phyloP scores from a whole-genome alignment of 2,888 invertebrate genomes.

The Spodoptera littoralis region DNA sequence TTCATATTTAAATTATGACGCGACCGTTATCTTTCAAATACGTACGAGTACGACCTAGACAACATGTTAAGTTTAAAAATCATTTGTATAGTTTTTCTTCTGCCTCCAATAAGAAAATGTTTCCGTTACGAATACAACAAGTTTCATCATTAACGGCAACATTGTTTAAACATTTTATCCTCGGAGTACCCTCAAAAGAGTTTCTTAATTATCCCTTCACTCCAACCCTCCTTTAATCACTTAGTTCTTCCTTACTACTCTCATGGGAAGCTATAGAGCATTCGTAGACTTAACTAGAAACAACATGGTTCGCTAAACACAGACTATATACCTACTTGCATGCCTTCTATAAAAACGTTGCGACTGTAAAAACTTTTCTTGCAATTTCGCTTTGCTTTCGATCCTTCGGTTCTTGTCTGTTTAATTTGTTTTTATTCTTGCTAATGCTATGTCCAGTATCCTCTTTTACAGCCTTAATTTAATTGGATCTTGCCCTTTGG shows the following conservation, averaged over 20 bases:
- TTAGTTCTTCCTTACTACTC: constrained; percentile 35
- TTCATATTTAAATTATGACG: constrained; percentile 1
- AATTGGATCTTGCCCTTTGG: constrained; percentile 50
- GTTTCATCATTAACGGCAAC: constrained; percentile 1
- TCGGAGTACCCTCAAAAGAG: constrained; percentile 13
- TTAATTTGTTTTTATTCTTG: constrained; percentile 15
- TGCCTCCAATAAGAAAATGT: not conserved
- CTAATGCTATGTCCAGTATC: constrained; percentile 19
- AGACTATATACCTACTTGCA: constrained; percentile 1
- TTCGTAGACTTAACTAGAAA: constrained; percentile 27
- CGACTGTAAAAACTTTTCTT: not conserved
- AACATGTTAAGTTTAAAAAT: too few relatives aligned
- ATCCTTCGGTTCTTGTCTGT: constrained; percentile 3
- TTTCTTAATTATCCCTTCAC: constrained; percentile 23
- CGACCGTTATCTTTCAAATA: not conserved
- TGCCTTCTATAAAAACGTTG: constrained; percentile 4
- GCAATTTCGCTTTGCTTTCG: constrained; percentile 1
- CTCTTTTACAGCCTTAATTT: constrained; percentile 47
- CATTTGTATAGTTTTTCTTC: too few relatives aligned
- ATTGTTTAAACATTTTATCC: constrained; percentile 5
- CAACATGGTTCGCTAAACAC: constrained; percentile 12
- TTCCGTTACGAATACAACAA: not conserved
- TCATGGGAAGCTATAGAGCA: constrained; percentile 24
- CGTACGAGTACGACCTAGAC: too few relatives aligned
- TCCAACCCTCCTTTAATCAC: constrained; percentile 38